Evolutionary conservation across 2,113 vertebrate genomes (phyloP).

Genomic region (Hystrix cristata): DNA sequence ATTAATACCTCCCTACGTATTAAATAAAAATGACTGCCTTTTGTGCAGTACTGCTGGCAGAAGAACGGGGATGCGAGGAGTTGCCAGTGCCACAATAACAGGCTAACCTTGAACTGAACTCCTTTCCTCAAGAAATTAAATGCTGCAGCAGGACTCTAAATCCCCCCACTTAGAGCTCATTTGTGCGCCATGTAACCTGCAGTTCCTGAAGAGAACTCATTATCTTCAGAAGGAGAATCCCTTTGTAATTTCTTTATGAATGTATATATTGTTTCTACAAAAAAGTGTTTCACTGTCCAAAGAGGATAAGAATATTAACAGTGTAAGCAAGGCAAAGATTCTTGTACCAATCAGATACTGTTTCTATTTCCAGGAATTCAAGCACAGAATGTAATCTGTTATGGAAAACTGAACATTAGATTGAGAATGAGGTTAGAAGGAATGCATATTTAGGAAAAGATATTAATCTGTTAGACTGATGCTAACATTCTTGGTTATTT

Average conservation of each 20-base stretch:
- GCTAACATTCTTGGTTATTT: constrained; percentile 82
- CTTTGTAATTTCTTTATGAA: constrained; percentile 93
- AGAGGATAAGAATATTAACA: constrained; percentile 90
- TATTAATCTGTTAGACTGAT: constrained; percentile 87
- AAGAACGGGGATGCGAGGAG: constrained; percentile 90
- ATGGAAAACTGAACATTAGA: constrained; percentile 82
- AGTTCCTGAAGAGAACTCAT: constrained; percentile 93
- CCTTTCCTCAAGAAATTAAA: constrained; percentile 94
- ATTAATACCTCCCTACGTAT: constrained; percentile 94
- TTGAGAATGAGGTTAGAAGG: constrained; percentile 87
- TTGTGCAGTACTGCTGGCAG: constrained; percentile 90
- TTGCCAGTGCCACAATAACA: constrained; percentile 93
- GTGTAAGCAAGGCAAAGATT: constrained; percentile 88
- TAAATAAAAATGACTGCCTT: constrained; percentile 95
- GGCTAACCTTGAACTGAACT: constrained; percentile 95
- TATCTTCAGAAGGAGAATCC: constrained; percentile 92
- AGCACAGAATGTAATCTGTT: constrained; percentile 81
- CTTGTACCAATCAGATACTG: constrained; percentile 85
- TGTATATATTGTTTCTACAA: constrained; percentile 91
- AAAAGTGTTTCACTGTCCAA: constrained; percentile 89
- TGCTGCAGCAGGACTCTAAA: constrained; percentile 93
- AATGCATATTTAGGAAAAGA: constrained; percentile 88
- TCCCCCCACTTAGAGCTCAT: constrained; percentile 95
- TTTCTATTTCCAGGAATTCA: constrained; percentile 88
- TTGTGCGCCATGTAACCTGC: constrained; percentile 92